Base-by-base conservation (phyloP, 2,797 vertebrate species). In the Galagoides demidoff region DNA sequence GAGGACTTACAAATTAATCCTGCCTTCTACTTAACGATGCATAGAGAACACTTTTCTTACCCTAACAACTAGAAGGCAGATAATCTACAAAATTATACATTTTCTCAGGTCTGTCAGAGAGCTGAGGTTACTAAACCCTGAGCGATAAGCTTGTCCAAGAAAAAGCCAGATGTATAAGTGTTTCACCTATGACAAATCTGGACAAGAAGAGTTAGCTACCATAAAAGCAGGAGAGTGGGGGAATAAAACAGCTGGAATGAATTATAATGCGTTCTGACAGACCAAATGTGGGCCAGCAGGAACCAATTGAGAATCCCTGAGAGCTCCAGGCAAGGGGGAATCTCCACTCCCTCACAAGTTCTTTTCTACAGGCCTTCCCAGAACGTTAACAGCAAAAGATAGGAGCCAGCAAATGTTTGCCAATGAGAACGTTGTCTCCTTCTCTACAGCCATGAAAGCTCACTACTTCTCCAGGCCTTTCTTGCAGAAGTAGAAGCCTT, bases 1-100 rank as follows among this genome's bases (percentile, higher is more conserved):
- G 23, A 74, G 45, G 73, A 49, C 37, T 74, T 59, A 68, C 39
- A 57, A 89, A 64, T 37, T 19, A 74, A 79, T 76, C 61, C 9
- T 64, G 1, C 13, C n/a, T 92, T 95, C 76, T 79, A 10, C 43
- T 95, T 95, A 59, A 59, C 76, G 87, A 85, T 73, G 34, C 45
- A 68, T 71, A n/a, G 8, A 81, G n/a, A 92, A 79, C 9, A 63
- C 73, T 25, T 2, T 29, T 77, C 23, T 5, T 17, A 52, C 13
- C 13, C n/a, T 76, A 79, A 66, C 11, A 84, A 91, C 31, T 25
- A 17, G n/a, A 43, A 71, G 52, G 37, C 66, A 70, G 14, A 45
- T 64, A 74, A 64, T 85, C 10, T 70, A 84, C 29, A 81, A 64
- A 92, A 68, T 34, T 34, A 8, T 34, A 68, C 34, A 14, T 77